phyloP scores from a whole-genome alignment of 2,113 vertebrate genomes.

The Plestiodon gilberti region DNA sequence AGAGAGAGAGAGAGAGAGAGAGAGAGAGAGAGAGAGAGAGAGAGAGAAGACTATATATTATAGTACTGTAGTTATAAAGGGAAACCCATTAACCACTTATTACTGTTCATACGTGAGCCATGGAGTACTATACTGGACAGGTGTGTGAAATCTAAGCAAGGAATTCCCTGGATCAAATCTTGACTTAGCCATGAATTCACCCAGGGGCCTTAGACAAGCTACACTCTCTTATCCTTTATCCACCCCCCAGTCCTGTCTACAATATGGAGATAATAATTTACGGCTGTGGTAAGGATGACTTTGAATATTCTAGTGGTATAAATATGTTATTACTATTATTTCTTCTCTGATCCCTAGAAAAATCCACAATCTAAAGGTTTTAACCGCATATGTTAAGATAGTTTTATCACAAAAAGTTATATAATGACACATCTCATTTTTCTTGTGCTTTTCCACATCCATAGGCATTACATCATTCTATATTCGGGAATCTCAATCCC shows the following conservation, averaged over 20 bases:
- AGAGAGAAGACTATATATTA: conserved; percentile 43
- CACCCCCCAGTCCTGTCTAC: neutral
- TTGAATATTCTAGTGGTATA: too few species aligned
- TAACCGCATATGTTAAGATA: too few species aligned
- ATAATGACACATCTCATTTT: too few species aligned
- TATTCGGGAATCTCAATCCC: too few species aligned
- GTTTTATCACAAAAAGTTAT: too few species aligned
- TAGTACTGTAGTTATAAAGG: conserved; percentile 60
- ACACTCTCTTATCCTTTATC: neutral
- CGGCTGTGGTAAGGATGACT: neutral
- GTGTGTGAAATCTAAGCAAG: neutral
- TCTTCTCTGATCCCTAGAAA: too few species aligned
- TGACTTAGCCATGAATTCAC: neutral
- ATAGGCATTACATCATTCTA: too few species aligned
- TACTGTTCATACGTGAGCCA: neutral
- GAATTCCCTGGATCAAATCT: conserved; percentile 1
- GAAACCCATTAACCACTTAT: neutral
- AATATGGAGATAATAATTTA: neutral
- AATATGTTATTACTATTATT: too few species aligned
- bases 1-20: too few species aligned
- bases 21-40: conserved; percentile 37
- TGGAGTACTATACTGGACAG: neutral
- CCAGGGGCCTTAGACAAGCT: conserved; percentile 1
- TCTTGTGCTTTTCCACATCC: too few species aligned
- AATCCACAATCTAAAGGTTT: too few species aligned